phyloP scores from a whole-genome alignment of 1,140 invertebrate genomes.

The Drosophila ironensis region DNA sequence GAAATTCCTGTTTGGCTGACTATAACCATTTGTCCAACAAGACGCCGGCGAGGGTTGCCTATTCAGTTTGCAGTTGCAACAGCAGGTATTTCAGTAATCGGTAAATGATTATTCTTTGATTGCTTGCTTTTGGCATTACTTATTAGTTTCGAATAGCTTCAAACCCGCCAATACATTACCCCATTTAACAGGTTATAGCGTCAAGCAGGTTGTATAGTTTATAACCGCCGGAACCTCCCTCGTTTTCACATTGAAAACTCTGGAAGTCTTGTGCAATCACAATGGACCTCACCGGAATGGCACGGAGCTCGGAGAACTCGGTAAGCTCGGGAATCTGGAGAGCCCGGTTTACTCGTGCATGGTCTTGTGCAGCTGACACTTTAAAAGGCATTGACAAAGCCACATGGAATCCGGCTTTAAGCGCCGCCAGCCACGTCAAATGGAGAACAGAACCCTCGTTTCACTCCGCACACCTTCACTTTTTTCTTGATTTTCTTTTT shows the following conservation, averaged over 20 bases:
- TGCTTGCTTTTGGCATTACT: too few species aligned
- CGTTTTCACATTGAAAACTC: not conserved
- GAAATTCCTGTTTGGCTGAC: constrained; percentile 43
- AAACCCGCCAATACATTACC: too few species aligned
- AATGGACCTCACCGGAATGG: constrained; percentile 10
- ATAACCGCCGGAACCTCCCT: constrained; percentile 1
- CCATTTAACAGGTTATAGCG: too few species aligned
- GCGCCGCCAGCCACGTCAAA: constrained; percentile 61
- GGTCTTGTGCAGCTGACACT: constrained; percentile 63
- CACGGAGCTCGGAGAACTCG: not conserved
- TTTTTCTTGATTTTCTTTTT: constrained; percentile 35
- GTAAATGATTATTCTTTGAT: too few species aligned
- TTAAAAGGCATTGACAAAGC: constrained; percentile 65
- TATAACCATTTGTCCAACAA: constrained; percentile 23
- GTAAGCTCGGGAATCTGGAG: constrained; percentile 2
- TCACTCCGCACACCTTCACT: too few species aligned
- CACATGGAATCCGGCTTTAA: constrained; percentile 60
- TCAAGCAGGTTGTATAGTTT: too few species aligned
- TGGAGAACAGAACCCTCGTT: too few species aligned
- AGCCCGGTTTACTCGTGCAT: constrained; percentile 23
- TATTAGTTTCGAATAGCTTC: too few species aligned
- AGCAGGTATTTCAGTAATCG: too few species aligned
- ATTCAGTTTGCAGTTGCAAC: not conserved
- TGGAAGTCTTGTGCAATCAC: constrained; percentile 18
- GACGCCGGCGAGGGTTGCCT: constrained; percentile 3